Conservation (phyloP, 1,140 invertebrate genomes). For the Drosophila nikananu region DNA sequence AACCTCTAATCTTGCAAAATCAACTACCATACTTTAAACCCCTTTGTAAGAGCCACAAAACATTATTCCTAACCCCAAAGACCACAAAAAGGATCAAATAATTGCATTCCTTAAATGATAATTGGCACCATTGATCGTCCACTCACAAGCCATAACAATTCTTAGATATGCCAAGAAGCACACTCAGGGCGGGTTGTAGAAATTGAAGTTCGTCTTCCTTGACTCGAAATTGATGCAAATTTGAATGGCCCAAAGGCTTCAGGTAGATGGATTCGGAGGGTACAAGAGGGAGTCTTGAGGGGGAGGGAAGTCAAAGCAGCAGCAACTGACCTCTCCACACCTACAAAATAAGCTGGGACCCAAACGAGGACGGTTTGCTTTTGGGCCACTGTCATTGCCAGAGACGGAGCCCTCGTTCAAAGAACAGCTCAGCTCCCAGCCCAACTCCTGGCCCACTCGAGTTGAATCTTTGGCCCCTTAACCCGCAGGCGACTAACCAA, state of each 20-base stretch:
- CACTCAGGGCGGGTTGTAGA: slow-evolving; percentile 16
- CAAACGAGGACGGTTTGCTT: slow-evolving; percentile 36
- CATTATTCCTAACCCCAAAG: background rate
- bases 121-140: slow-evolving; percentile 28
- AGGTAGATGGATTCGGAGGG: background rate
- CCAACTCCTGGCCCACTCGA: slow-evolving; percentile 33
- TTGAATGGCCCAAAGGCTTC: slow-evolving; percentile 28
- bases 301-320: slow-evolving; percentile 24
- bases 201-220: slow-evolving; percentile 33
- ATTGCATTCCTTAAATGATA: slow-evolving; percentile 18
- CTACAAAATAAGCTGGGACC: slow-evolving; percentile 36
- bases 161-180: slow-evolving; percentile 16
- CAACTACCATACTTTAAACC: background rate
- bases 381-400: slow-evolving; percentile 63
- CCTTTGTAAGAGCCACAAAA: background rate
- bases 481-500: slow-evolving; percentile 44
- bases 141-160: slow-evolving; percentile 20
- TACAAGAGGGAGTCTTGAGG: background rate
- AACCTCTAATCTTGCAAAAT: background rate
- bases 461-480: slow-evolving; percentile 33
- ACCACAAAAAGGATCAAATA: background rate
- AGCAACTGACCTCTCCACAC: slow-evolving; percentile 59
- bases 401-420: slow-evolving; percentile 19
- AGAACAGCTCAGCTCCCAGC: slow-evolving; percentile 10
- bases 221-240: slow-evolving; percentile 60